These are phyloP conservation scores for Tetrapedia diversipes DNA, from an alignment of 2,888 invertebrate genomes.

Conservation along the genomic window DNA sequence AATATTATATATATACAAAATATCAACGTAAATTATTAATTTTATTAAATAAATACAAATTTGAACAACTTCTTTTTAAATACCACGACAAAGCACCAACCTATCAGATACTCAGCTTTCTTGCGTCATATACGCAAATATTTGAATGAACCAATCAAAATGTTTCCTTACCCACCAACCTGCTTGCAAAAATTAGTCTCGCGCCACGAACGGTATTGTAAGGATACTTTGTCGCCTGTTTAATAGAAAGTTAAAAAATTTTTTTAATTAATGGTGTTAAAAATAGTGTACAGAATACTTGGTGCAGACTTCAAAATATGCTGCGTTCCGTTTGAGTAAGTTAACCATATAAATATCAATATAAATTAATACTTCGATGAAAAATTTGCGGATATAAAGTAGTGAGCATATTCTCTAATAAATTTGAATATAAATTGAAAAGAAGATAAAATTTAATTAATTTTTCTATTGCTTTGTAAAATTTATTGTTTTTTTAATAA, in stretches of 20 bases:
- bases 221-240: not conserved
- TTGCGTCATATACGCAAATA: no score
- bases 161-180: no score
- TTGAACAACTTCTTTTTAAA: not conserved
- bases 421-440: not conserved
- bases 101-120: not conserved
- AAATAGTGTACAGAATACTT: not conserved
- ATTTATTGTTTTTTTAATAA: not conserved
- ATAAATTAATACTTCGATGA: not conserved
- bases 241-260: not conserved
- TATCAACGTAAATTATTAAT: not conserved
- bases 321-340: not conserved
- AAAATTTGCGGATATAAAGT: not conserved
- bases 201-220: not conserved
- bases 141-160: conserved; percentile 15
- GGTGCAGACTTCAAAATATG: not conserved
- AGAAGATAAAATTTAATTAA: not conserved
- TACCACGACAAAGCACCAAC: not conserved
- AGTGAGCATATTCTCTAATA: no score
- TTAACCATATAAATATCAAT: not conserved
- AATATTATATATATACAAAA: not conserved
- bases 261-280: not conserved
- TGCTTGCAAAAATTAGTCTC: not conserved
- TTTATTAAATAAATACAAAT: not conserved
- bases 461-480: not conserved